These are phyloP conservation scores for Monopterus albus DNA, from an alignment of 2,113 vertebrate genomes.

Conservation along the genomic window DNA sequence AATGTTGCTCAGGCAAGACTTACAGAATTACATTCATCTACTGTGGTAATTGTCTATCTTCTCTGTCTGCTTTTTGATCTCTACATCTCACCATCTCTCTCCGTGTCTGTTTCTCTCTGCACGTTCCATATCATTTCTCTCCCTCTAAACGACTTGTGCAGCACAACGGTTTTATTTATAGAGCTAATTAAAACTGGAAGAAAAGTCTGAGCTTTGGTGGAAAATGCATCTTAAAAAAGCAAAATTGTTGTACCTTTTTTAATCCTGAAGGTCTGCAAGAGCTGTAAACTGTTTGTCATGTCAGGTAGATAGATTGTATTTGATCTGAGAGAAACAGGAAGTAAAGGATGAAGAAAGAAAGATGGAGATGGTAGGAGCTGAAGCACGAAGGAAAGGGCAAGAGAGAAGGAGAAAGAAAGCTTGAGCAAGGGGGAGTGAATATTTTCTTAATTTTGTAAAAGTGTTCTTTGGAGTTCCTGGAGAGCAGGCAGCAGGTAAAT, in stretches of 20 bases:
- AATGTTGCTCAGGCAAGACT: slow-evolving; percentile 61
- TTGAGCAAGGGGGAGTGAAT: slow-evolving; percentile 7
- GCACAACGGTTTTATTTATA: slow-evolving; percentile 73
- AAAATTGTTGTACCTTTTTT: slow-evolving; percentile 61
- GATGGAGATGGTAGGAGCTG: background rate
- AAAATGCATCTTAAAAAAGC: slow-evolving; percentile 62
- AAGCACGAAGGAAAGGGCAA: slow-evolving; percentile 9
- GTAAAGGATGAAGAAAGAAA: slow-evolving; percentile 20
- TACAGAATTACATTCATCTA: slow-evolving; percentile 62
- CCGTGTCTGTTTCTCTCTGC: slow-evolving; percentile 19
- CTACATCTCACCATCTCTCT: slow-evolving; percentile 30
- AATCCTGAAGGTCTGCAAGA: slow-evolving; percentile 57
- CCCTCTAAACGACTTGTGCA: slow-evolving; percentile 59
- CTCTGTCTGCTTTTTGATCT: slow-evolving; percentile 40
- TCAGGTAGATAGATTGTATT: slow-evolving; percentile 46
- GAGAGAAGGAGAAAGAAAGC: slow-evolving; percentile 1
- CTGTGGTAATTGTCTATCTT: slow-evolving; percentile 62
- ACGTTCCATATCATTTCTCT: slow-evolving; percentile 47
- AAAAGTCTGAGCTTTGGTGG: slow-evolving; percentile 62
- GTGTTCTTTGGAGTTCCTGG: slow-evolving; percentile 15
- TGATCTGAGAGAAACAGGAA: slow-evolving; percentile 41
- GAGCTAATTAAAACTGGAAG: slow-evolving; percentile 75
- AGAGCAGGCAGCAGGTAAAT: slow-evolving; percentile 34
- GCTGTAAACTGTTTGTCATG: slow-evolving; percentile 54
- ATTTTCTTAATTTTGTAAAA: slow-evolving; percentile 46